Evolutionary conservation across 2,113 vertebrate genomes (phyloP), one percentile per base, ranked within the genome.

Genomic region (Mesoclemmys tuberculata): DNA sequence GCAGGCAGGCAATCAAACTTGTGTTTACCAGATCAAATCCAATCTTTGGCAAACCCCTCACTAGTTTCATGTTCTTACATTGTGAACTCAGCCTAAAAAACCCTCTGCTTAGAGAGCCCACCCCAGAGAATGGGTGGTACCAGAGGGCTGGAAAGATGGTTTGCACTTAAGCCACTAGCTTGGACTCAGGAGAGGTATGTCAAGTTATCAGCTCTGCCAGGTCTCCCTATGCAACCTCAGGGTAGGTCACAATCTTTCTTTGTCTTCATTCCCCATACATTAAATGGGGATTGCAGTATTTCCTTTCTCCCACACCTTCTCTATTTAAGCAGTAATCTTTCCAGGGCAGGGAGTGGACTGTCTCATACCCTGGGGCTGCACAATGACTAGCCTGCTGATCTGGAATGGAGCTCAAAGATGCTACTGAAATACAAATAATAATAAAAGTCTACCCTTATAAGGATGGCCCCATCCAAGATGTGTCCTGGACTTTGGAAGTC

Each of bases 381-480:
- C 1, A 4, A 16, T 68, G 18, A 35, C 0, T 56, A 46, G 74
- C 0, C 0, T 78, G 94, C 89, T 44, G 80, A 77, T 90, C 29
- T n/a, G 38, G 93, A 92, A 89, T 68, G 18, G 54, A 80, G 52
- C 61, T 61, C 80, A 77, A 90, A 97, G 85, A 93, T 90, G 90
- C 77, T 79, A 93, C 49, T n/a, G 86, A 88, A 96, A 29, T 80
- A 91, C 10, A 83, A 90, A 91, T 90, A 86, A 93, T 29, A 79
- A 49, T 90, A 92, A 88, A 71, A 90, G 89, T 61, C 0, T 0
- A 46, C 5, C 0, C 0, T 64, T 83, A 82, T 54, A 18, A n/a
- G 35, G 35, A n/a, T n/a, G 61, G 35, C 31, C 35, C 18, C 61
- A 68, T 21, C 18, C 61, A 68, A n/a, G 61, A n/a, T 68, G 61